Percentiles rank a stretch among this genome's conserved stretches.
Conservation (phyloP, 2,113 vertebrate species). For the Cynopterus brachyotis region DNA sequence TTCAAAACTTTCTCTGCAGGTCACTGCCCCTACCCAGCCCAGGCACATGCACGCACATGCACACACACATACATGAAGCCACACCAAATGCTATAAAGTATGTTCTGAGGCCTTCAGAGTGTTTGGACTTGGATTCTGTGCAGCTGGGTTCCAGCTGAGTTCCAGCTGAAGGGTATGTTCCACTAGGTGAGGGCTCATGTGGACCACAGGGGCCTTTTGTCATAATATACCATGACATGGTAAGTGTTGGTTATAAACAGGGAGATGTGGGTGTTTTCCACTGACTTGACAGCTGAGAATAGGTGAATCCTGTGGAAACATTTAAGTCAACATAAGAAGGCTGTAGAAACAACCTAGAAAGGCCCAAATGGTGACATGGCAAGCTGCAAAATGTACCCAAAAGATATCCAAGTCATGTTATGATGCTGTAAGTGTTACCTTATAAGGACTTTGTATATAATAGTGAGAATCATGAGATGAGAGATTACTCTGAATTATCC, state of each 20-base stretch:
- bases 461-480: not conserved
- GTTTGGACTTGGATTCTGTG: not conserved
- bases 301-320: slow-evolving; percentile 7
- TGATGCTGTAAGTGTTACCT: not conserved
- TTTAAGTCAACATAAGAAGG: not conserved
- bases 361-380: not conserved
- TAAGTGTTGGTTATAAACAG: not conserved
- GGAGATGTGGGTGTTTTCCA: not conserved
- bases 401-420: not conserved
- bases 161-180: slow-evolving; percentile 1
- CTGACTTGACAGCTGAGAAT: not conserved
- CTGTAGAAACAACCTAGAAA: slow-evolving; percentile 22
- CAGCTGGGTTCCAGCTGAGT: slow-evolving; percentile 7
- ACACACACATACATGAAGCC: not conserved
- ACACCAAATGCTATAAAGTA: slow-evolving; percentile 32
- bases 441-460: not conserved
- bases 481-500: not conserved
- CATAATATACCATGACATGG: not conserved
- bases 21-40: not conserved
- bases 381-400: not conserved
- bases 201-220: not conserved
- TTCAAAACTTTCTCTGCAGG: not conserved
- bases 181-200: slow-evolving; percentile 6
- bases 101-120: not conserved
- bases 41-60: not conserved